phyloP scores from a whole-genome alignment of 2,113 vertebrate species.

The Podiceps cristatus region DNA sequence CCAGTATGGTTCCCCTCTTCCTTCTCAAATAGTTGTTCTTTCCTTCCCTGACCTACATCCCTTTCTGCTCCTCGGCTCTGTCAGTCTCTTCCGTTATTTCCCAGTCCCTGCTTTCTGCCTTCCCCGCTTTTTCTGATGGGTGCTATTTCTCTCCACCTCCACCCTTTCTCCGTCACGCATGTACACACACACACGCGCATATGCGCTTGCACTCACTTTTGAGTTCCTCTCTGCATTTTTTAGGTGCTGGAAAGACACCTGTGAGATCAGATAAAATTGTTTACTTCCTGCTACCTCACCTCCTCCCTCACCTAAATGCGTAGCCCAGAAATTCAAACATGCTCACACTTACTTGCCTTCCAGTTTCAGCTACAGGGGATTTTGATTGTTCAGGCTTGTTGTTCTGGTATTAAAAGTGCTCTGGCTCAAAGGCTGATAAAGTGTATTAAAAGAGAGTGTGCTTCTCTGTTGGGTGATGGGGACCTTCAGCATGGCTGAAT shows the following conservation, averaged over 20 bases:
- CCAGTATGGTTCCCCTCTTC: not conserved
- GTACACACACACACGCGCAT: rapidly evolving
- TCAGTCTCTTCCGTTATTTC: not conserved
- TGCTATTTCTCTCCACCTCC: not conserved
- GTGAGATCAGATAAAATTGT: constrained; percentile 27
- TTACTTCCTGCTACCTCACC: constrained; percentile 33
- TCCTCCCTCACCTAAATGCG: constrained; percentile 9
- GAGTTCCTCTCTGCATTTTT: not conserved
- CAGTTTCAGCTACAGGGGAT: not conserved
- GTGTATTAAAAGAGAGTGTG: not conserved
- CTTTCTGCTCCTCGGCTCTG: rapidly evolving
- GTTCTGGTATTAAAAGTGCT: not conserved
- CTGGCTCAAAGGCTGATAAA: not conserved
- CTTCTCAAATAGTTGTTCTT: not conserved
- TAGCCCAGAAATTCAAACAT: not conserved
- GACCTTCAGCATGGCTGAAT: not conserved
- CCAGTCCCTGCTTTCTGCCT: not conserved
- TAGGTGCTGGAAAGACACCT: not conserved
- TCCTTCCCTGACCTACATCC: not conserved
- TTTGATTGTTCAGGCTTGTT: constrained; percentile 7
- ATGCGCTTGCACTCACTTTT: not conserved
- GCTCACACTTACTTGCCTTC: not conserved
- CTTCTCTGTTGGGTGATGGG: not conserved
- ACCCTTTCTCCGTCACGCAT: not conserved
- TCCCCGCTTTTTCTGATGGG: not conserved